Evolutionary conservation across 2,797 vertebrate genomes (phyloP).

Genomic region (Myoxocephalus aenaeus): DNA sequence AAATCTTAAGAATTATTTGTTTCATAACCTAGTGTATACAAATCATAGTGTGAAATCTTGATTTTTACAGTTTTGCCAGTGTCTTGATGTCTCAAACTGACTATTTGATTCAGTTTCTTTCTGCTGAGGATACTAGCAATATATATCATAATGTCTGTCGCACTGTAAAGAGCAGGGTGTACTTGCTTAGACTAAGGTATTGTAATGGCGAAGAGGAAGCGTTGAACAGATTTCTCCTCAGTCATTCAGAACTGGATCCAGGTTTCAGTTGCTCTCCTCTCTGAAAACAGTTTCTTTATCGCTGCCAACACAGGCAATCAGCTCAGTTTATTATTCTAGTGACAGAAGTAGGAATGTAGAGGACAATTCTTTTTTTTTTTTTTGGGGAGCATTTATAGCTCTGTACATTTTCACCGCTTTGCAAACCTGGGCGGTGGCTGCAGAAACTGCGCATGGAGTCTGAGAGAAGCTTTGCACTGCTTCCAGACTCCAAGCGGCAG

Average conservation of each 20-base stretch:
- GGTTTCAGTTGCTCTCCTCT: constrained; percentile 7
- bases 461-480: not conserved
- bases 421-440: not conserved
- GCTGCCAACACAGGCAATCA: not conserved
- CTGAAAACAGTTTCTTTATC: not conserved
- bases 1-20: not conserved
- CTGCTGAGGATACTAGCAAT: not conserved
- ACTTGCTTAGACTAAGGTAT: not conserved
- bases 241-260: constrained; percentile 15
- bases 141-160: not conserved
- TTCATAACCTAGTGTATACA: not conserved
- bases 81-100: not conserved
- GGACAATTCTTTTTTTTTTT: too few species aligned
- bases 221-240: constrained; percentile 6
- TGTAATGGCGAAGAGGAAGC: not conserved
- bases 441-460: not conserved
- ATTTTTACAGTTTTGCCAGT: not conserved
- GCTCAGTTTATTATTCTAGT: not conserved
- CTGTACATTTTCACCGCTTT: not conserved
- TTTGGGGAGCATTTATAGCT: not conserved
- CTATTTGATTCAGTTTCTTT: not conserved
- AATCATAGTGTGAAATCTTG: not conserved
- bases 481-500: not conserved
- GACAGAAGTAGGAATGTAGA: not conserved
- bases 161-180: not conserved